Conservation (phyloP, 1,140 invertebrate species). For the Zaprionus nigranus region DNA sequence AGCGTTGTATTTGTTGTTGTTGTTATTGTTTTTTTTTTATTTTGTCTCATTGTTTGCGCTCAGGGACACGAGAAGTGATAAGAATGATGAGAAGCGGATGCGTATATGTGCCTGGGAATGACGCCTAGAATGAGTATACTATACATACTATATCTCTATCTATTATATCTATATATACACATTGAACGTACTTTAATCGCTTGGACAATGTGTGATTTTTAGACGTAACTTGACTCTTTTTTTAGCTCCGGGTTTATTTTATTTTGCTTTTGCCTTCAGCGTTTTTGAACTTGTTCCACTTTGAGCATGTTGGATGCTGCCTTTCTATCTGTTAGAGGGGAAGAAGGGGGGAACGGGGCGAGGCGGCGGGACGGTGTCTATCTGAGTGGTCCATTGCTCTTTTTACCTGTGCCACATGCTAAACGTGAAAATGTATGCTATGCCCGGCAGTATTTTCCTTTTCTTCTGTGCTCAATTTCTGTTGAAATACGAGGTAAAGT, state of each 20-base stretch:
- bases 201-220: conserved; percentile 4
- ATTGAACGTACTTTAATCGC: not conserved
- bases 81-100: conserved; percentile 48
- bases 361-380: not conserved
- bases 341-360: not conserved
- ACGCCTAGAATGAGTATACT: conserved; percentile 16
- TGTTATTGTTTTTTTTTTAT: conserved; percentile 56
- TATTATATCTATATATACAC: not conserved
- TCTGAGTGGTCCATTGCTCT: conserved; percentile 28
- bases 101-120: conserved; percentile 32
- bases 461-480: conserved; percentile 11
- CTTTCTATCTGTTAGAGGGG: conserved; percentile 21
- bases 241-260: not conserved
- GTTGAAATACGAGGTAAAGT: not conserved
- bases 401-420: conserved; percentile 37
- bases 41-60: conserved; percentile 54
- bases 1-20: conserved; percentile 34
- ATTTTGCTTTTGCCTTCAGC: conserved; percentile 32
- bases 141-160: conserved; percentile 11
- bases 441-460: conserved; percentile 35
- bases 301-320: conserved; percentile 37
- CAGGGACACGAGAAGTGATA: conserved; percentile 41
- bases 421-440: conserved; percentile 25
- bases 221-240: not conserved
- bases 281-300: conserved; percentile 68